Conservation (phyloP, 1,140 invertebrate genomes). For the Psix sp. region DNA sequence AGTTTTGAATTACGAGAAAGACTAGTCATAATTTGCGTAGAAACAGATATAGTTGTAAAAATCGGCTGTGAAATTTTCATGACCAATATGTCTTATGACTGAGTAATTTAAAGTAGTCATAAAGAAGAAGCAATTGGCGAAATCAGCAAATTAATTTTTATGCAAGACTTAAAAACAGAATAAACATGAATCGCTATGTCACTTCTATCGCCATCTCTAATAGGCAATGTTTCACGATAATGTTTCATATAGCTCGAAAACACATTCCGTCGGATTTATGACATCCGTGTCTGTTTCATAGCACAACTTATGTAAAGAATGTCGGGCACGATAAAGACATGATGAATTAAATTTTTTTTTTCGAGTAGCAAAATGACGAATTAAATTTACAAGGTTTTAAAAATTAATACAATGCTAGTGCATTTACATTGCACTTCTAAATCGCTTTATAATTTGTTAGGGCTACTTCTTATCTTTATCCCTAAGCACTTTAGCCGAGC, state of each 20-base stretch:
- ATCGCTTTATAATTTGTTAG: conserved; percentile 13
- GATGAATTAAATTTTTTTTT: too few species aligned
- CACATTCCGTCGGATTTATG: too few species aligned
- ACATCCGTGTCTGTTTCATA: too few species aligned
- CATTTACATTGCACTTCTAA: conserved; percentile 9
- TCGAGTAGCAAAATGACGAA: too few species aligned
- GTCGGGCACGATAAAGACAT: too few species aligned
- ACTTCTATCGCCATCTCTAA: too few species aligned
- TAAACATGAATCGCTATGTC: conserved; percentile 2
- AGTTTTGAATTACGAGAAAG: neutral
- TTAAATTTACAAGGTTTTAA: too few species aligned
- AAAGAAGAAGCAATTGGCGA: conserved; percentile 6
- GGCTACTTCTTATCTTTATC: conserved; percentile 6
- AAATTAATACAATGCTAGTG: too few species aligned
- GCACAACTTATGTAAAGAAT: too few species aligned
- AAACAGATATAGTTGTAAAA: conserved; percentile 12
- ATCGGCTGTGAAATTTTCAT: conserved; percentile 6
- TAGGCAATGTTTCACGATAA: too few species aligned
- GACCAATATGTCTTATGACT: neutral
- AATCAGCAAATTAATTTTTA: conserved; percentile 20
- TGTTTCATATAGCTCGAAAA: too few species aligned
- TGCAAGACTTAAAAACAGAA: conserved; percentile 8
- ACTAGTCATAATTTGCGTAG: neutral
- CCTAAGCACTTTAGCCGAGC: neutral
- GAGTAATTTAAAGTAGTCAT: conserved; percentile 16